A percentile compares a stretch with the other conserved stretches of the same genome.
Conservation (phyloP, 2,888 invertebrate species). For the Agrotis exclamationis region DNA sequence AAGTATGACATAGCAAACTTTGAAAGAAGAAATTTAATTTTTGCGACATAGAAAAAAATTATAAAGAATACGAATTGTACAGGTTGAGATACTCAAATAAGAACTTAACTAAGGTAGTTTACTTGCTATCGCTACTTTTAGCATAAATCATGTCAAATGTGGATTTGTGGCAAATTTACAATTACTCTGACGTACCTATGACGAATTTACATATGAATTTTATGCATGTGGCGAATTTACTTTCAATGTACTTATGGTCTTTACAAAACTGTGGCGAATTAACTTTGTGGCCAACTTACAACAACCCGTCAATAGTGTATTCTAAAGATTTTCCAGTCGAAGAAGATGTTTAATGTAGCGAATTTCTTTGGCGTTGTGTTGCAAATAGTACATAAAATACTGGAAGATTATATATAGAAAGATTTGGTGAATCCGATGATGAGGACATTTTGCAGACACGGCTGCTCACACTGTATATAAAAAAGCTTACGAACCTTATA, state of each 20-base stretch:
- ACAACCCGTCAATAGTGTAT: constrained; percentile 1
- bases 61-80: neutral
- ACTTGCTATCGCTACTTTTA: no score
- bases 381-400: neutral
- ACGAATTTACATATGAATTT: no score
- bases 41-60: neutral
- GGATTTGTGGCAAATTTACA: no score
- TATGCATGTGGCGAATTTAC: no score
- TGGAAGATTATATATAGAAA: neutral
- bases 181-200: no score
- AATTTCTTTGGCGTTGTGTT: neutral
- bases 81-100: neutral
- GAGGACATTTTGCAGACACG: neutral
- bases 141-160: no score
- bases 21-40: constrained; percentile 1
- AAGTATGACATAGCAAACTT: constrained; percentile 11
- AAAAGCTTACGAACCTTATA: no score
- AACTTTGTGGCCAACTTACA: no score
- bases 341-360: no score
- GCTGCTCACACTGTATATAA: no score
- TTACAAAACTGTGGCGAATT: no score
- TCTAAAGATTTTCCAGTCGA: neutral
- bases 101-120: neutral
- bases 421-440: neutral
- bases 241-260: no score